Conservation (phyloP, 2,113 vertebrate genomes). For the Mobula hypostoma region DNA sequence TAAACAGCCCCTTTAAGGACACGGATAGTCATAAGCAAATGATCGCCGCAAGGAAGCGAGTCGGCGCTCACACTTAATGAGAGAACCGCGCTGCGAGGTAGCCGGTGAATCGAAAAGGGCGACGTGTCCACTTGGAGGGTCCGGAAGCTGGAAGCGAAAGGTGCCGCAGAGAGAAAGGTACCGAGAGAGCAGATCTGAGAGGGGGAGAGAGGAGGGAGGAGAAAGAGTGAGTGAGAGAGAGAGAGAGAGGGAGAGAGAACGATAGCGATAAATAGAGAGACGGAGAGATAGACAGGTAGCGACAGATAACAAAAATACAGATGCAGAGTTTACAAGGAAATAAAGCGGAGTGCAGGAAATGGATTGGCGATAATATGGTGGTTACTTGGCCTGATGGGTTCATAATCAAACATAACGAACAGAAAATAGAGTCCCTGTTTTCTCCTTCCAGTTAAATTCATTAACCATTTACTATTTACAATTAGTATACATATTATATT, state of each 20-base stretch:
- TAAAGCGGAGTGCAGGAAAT: not conserved
- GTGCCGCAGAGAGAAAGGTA: not conserved
- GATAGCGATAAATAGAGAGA: not conserved
- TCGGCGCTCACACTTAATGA: not conserved
- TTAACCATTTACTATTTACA: not conserved
- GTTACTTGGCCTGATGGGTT: not conserved
- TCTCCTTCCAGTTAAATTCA: not conserved
- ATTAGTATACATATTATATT: not conserved
- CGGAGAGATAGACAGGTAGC: not conserved
- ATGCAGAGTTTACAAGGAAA: not conserved
- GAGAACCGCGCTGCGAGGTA: not conserved
- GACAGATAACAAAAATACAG: not conserved
- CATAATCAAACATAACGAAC: not conserved
- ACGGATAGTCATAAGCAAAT: not conserved
- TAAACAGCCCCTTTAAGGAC: not conserved
- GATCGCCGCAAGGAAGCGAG: not conserved
- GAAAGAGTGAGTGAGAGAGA: not conserved
- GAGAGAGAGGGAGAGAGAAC: not conserved
- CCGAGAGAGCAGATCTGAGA: not conserved
- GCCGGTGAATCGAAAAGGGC: not conserved
- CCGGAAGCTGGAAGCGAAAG: not conserved
- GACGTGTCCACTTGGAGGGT: not conserved
- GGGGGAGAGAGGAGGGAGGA: not conserved
- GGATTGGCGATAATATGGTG: not conserved
- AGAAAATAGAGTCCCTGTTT: not conserved